A percentile compares a stretch with the other conserved stretches of the same genome.
phyloP scores from a whole-genome alignment of 2,888 invertebrate genomes.

The Bedellia somnulentella region DNA sequence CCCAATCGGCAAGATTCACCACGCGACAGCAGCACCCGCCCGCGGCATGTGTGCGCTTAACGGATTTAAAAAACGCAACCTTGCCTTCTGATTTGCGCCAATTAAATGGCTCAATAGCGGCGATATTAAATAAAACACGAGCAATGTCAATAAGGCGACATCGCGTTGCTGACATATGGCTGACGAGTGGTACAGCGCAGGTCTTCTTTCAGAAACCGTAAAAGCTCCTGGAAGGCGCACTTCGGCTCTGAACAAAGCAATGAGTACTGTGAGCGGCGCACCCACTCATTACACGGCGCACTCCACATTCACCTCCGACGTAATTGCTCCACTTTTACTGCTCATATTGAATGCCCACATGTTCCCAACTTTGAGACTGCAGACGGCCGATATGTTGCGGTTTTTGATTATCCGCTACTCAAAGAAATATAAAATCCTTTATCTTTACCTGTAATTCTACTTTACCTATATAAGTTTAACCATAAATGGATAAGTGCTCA shows the following conservation, averaged over 20 bases:
- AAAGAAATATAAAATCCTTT: constrained; percentile 16
- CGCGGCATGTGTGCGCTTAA: constrained; percentile 50
- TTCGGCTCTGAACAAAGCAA: constrained; percentile 7
- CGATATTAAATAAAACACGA: too few species aligned
- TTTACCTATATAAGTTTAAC: too few species aligned
- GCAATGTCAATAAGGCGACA: too few species aligned
- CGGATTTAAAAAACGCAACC: too few species aligned
- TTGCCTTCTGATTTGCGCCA: constrained; percentile 36
- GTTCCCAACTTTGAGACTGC: constrained; percentile 30
- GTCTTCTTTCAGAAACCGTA: constrained; percentile 53
- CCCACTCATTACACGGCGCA: constrained; percentile 22
- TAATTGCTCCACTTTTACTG: constrained; percentile 8
- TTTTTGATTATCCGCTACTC: constrained; percentile 37
- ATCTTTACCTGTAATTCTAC: too few species aligned
- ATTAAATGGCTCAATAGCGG: too few species aligned
- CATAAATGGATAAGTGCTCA: too few species aligned
- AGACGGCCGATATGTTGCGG: constrained; percentile 38
- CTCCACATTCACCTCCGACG: not conserved
- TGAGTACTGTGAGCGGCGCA: constrained; percentile 12
- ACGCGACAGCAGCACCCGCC: constrained; percentile 21
- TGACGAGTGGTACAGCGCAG: too few species aligned
- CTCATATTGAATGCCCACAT: constrained; percentile 40
- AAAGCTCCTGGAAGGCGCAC: constrained; percentile 28
- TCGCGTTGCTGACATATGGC: too few species aligned
- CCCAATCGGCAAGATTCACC: constrained; percentile 44